phyloP scores from a whole-genome alignment of 2,888 invertebrate genomes.

The Hydropsyche betteni region DNA sequence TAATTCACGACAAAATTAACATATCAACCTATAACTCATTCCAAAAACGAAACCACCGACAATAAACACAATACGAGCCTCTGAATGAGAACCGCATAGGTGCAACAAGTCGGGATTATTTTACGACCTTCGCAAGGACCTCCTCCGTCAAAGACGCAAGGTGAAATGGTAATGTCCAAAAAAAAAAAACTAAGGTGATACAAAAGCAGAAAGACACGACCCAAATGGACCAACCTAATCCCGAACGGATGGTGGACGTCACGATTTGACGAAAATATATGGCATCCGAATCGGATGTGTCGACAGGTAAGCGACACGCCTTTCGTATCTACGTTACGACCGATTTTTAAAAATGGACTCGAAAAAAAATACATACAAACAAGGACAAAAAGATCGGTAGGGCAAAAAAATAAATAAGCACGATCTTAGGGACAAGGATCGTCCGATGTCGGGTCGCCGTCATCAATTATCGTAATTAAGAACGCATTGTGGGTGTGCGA shows the following conservation, averaged over 20 bases:
- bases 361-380: neutral
- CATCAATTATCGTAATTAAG: too few species aligned
- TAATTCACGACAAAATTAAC: too few species aligned
- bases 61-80: too few species aligned
- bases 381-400: neutral
- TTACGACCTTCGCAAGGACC: constrained; percentile 49
- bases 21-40: too few species aligned
- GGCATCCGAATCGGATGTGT: constrained; percentile 44
- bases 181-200: neutral
- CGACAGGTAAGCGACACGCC: constrained; percentile 39
- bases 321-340: constrained; percentile 33
- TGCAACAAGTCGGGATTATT: constrained; percentile 35
- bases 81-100: neutral
- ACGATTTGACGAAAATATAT: constrained; percentile 41
- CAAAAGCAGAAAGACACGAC: constrained; percentile 12
- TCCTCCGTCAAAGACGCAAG: constrained; percentile 18
- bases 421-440: too few species aligned
- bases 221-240: constrained; percentile 42
- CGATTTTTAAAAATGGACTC: neutral
- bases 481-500: too few species aligned
- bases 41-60: too few species aligned
- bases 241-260: constrained; percentile 35
- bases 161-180: neutral
- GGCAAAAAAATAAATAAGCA: neutral
- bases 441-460: too few species aligned